Evolutionary conservation across 2,888 invertebrate genomes (phyloP).

Genomic region (Drosophila testacea): DNA sequence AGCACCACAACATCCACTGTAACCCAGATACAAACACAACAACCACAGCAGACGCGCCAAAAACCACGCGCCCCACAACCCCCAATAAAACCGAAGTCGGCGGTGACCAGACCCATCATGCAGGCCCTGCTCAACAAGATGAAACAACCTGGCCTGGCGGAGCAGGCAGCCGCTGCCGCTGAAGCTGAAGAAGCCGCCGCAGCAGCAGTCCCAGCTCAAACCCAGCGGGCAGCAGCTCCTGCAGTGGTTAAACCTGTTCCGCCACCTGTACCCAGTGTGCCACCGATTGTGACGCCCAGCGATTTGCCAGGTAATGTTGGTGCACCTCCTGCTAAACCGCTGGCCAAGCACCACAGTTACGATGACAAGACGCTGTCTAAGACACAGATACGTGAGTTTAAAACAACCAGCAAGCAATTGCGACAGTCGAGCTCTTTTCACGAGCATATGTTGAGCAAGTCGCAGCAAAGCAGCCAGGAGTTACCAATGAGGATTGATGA

Average conservation of each 20-base stretch:
- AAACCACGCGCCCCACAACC: constrained; percentile 78
- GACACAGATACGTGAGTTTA: constrained; percentile 88
- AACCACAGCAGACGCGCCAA: constrained; percentile 63
- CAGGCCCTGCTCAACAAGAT: constrained; percentile 82
- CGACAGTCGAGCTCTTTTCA: constrained; percentile 89
- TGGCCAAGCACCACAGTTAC: constrained; percentile 89
- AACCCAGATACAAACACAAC: constrained; percentile 64
- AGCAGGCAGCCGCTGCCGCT: constrained; percentile 79
- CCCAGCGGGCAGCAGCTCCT: constrained; percentile 5
- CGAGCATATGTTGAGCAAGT: constrained; percentile 87
- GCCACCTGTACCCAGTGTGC: constrained; percentile 85
- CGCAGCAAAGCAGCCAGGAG: constrained; percentile 85
- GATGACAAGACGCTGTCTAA: constrained; percentile 88
- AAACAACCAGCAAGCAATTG: constrained; percentile 87
- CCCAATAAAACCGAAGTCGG: constrained; percentile 75
- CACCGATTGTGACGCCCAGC: constrained; percentile 80
- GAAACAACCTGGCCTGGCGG: constrained; percentile 78
- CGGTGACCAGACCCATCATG: constrained; percentile 82
- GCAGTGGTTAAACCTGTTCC: constrained; percentile 40
- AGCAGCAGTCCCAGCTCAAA: constrained; percentile 32
- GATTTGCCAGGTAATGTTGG: constrained; percentile 74
- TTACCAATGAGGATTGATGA: constrained; percentile 86
- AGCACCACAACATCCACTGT: constrained; percentile 27
- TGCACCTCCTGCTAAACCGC: constrained; percentile 86
- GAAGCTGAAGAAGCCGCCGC: constrained; percentile 69